These are phyloP conservation scores for Hylyphantes graminicola DNA, from an alignment of 1,140 invertebrate genomes.

Conservation along the genomic window DNA sequence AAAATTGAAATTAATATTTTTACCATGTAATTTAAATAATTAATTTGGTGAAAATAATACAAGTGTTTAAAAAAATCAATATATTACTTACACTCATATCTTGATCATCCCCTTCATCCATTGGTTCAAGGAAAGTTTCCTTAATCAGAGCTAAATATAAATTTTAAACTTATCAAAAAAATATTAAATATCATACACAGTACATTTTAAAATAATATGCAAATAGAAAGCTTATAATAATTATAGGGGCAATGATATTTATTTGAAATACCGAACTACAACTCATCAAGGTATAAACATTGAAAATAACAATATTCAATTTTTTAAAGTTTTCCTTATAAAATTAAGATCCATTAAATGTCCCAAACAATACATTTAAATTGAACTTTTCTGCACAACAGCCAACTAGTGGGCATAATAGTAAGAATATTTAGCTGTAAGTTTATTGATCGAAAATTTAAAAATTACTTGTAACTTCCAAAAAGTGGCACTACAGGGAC, in stretches of 20 bases:
- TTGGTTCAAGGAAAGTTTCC: conserved; percentile 67
- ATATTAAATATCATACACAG: too few relatives aligned
- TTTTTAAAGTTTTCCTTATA: too few relatives aligned
- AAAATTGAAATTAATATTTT: background rate
- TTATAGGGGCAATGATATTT: too few relatives aligned
- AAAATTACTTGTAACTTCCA: too few relatives aligned
- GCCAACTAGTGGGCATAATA: too few relatives aligned
- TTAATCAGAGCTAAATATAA: conserved; percentile 64
- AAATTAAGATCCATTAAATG: background rate
- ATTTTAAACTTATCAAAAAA: background rate
- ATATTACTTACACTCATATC: conserved; percentile 47
- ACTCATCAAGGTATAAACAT: too few relatives aligned
- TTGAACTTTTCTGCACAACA: too few relatives aligned
- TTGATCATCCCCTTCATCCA: conserved; percentile 65
- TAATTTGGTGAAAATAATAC: background rate
- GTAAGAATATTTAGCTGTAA: background rate
- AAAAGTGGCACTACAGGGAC: too few relatives aligned
- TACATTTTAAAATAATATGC: too few relatives aligned
- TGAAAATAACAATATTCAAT: too few relatives aligned
- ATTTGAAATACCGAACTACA: too few relatives aligned
- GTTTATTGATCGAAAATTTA: background rate
- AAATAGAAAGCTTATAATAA: too few relatives aligned
- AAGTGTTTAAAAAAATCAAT: background rate
- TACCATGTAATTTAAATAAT: background rate
- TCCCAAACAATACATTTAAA: background rate